These are phyloP conservation scores for Drosophila rhopaloa DNA, from an alignment of 1,140 invertebrate genomes.

Conservation along the genomic window DNA sequence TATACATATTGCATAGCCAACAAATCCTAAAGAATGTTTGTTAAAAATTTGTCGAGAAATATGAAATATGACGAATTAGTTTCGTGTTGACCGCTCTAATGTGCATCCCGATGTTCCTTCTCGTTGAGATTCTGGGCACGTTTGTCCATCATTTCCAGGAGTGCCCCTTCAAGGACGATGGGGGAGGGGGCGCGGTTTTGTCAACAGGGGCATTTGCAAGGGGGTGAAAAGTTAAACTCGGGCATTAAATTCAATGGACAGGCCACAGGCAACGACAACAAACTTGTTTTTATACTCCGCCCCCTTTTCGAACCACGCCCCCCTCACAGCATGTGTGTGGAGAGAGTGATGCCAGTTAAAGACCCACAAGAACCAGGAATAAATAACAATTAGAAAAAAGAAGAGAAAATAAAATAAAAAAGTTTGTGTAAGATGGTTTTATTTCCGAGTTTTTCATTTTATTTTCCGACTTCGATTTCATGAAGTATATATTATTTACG, in stretches of 20 bases:
- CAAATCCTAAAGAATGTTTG: background rate
- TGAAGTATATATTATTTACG: too few relatives aligned
- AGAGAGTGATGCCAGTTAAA: constrained; percentile 15
- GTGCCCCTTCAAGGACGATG: background rate
- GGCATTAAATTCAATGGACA: constrained; percentile 49
- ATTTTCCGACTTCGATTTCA: background rate
- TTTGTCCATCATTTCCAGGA: constrained; percentile 5
- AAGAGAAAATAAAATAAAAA: background rate
- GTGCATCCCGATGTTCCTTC: background rate
- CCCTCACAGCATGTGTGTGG: background rate
- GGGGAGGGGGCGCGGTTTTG: background rate
- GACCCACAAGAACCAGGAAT: background rate
- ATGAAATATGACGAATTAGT: constrained; percentile 4
- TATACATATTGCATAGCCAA: too few relatives aligned
- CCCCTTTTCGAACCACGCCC: background rate
- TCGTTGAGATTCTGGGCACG: constrained; percentile 2
- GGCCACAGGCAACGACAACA: constrained; percentile 37
- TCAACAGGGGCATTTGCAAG: background rate
- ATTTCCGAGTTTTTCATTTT: background rate
- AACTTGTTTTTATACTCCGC: constrained; percentile 28
- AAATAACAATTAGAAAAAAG: constrained; percentile 12
- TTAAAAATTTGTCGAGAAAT: background rate
- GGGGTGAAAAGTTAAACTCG: constrained; percentile 44
- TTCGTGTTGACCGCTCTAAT: constrained; percentile 5
- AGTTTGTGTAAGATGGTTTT: too few relatives aligned